Evolutionary conservation across 2,113 vertebrate species (phyloP).

Genomic region (Protobothrops flavoviridis): DNA sequence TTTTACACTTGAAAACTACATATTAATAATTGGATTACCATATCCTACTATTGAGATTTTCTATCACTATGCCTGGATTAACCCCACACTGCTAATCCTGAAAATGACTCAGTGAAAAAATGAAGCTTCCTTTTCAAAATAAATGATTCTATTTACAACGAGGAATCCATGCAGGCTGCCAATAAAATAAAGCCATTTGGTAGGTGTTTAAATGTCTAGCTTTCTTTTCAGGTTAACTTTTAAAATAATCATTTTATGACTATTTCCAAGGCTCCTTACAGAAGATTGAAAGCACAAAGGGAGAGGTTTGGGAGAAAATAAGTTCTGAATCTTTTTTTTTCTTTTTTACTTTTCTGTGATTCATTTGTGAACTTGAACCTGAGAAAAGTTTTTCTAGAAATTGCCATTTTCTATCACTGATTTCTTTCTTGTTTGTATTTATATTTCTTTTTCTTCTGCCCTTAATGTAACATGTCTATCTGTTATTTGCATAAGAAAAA

Average conservation of each 20-base stretch:
- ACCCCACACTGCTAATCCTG: slow-evolving; percentile 8
- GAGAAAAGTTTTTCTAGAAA: neutral
- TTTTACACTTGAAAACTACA: slow-evolving; percentile 8
- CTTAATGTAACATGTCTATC: neutral
- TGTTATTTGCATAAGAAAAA: neutral
- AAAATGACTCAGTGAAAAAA: slow-evolving; percentile 14
- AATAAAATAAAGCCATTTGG: slow-evolving; percentile 10
- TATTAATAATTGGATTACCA: slow-evolving; percentile 8
- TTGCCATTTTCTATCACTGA: neutral
- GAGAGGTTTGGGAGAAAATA: neutral
- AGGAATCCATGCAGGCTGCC: neutral
- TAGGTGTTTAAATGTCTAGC: neutral
- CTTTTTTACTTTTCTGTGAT: neutral
- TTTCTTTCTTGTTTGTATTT: neutral
- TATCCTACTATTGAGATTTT: neutral
- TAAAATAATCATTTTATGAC: slow-evolving; percentile 15
- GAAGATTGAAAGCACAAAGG: neutral
- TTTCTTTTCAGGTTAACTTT: slow-evolving; percentile 1
- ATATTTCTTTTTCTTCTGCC: neutral
- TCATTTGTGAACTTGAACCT: neutral
- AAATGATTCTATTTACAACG: slow-evolving; percentile 12
- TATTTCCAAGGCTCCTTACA: neutral
- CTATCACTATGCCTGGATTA: slow-evolving; percentile 7
- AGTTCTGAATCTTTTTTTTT: neutral
- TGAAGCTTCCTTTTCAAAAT: neutral